phyloP scores from a whole-genome alignment of 2,113 vertebrate species.

The Poeciliopsis prolifica region DNA sequence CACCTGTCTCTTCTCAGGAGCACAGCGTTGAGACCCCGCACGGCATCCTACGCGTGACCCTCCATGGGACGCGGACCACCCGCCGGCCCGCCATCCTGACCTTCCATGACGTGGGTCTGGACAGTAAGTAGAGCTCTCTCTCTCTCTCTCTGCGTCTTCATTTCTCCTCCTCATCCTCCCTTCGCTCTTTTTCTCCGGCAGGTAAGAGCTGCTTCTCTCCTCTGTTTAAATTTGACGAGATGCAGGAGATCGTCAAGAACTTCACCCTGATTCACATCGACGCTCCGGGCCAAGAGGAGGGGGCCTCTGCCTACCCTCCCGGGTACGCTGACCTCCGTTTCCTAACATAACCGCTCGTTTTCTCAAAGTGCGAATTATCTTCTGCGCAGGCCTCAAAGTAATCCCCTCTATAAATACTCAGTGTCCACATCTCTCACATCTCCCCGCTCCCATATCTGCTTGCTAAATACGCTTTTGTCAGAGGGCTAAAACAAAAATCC shows the following conservation, averaged over 20 bases:
- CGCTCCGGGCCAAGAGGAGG: slow-evolving; percentile 89
- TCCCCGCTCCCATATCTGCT: not conserved
- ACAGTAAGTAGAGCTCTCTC: slow-evolving; percentile 81
- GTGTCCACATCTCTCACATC: slow-evolving; percentile 23
- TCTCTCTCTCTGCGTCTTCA: not conserved
- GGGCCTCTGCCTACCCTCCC: slow-evolving; percentile 82
- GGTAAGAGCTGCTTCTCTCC: slow-evolving; percentile 91
- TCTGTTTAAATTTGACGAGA: slow-evolving; percentile 89
- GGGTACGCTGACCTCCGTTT: slow-evolving; percentile 73
- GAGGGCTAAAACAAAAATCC: slow-evolving; percentile 45
- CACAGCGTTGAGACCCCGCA: slow-evolving; percentile 90
- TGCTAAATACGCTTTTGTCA: slow-evolving; percentile 17
- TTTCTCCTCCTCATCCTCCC: not conserved
- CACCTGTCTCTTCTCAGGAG: slow-evolving; percentile 72
- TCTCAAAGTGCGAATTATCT: slow-evolving; percentile 22
- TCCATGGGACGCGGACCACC: slow-evolving; percentile 85
- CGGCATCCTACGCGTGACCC: slow-evolving; percentile 85
- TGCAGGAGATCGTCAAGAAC: slow-evolving; percentile 94
- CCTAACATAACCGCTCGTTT: not conserved
- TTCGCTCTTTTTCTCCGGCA: slow-evolving; percentile 50
- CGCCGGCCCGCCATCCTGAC: slow-evolving; percentile 91
- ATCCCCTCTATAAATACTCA: slow-evolving; percentile 51
- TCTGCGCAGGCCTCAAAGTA: slow-evolving; percentile 40
- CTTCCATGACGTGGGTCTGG: slow-evolving; percentile 90
- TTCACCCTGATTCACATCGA: slow-evolving; percentile 90